These are phyloP conservation scores for Drosophila asahinai DNA, from an alignment of 1,140 invertebrate genomes.

Conservation along the genomic window DNA sequence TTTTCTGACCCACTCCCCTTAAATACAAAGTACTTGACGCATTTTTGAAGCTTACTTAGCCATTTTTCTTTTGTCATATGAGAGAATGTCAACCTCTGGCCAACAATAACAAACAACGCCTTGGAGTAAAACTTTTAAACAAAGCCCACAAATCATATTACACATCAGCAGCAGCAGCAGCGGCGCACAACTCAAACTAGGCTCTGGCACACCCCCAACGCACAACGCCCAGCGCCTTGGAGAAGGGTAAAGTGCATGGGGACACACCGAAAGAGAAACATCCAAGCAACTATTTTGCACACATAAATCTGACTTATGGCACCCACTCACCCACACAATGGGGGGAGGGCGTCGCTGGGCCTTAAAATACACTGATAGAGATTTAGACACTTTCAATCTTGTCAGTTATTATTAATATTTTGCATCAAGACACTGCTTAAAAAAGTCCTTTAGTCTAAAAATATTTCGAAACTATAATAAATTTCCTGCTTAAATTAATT, in stretches of 20 bases:
- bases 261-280: conserved; percentile 35
- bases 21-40: conserved; percentile 27
- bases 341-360: conserved; percentile 18
- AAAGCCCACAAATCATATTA: conserved; percentile 74
- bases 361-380: background rate
- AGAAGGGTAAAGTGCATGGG: conserved; percentile 44
- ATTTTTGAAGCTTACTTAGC: conserved; percentile 39
- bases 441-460: too few relatives aligned
- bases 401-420: too few relatives aligned
- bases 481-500: too few relatives aligned
- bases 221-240: conserved; percentile 9
- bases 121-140: conserved; percentile 62
- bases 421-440: too few relatives aligned
- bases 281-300: conserved; percentile 71
- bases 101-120: conserved; percentile 55
- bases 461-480: too few relatives aligned
- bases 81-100: conserved; percentile 58
- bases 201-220: conserved; percentile 28
- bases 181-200: conserved; percentile 47
- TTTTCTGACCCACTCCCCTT: background rate
- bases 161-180: conserved; percentile 35
- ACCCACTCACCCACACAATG: conserved; percentile 48
- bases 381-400: too few relatives aligned
- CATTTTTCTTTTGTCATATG: conserved; percentile 60
- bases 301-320: conserved; percentile 82